Base-by-base conservation (phyloP, 2,888 invertebrate genomes). In the Metacarcinus magister region DNA sequence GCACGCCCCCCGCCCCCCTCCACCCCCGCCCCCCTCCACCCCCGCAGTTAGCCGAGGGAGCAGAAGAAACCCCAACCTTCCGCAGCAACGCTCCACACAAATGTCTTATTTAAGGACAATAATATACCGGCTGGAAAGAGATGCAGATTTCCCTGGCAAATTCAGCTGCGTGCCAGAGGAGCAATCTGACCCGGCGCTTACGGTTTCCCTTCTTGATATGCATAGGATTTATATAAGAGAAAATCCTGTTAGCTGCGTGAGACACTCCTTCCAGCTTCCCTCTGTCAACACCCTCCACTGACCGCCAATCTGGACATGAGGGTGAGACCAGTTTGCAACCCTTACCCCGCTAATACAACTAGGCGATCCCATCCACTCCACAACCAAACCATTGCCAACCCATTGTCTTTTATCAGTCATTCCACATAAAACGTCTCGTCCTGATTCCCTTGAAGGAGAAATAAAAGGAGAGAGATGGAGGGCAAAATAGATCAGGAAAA, bases 151-250 rank as follows among this genome's bases (percentile, higher is more conserved):
- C 19, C 82, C 5, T 32, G 82, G 32, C 82, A 82, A 82, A 82
- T 82, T 82, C 19, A 8, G 1, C 10, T 7, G 32, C 10, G 32
- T 7, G 82, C 32, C 32, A 82, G 82, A 82, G 28, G 5, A 32
- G 5, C 2, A 82, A 23, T 28, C 82, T 82, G 32, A 82, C 32
- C 82, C 32, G 10, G 82, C 8, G 82, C 82, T 82, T 82, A 82
- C 82, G 82, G 28, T 82, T 82, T 32, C 10, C 75, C 82, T 82
- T 82, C 82, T 82, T 82, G 82, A 82, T 82, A 82, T 82, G 82
- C 82, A 82, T 82, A 82, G 32, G 82, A 82, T 82, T 82, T 82
- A 82, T 82, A 82, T 32, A 32, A 82, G 82, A 82, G 82, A 32
- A 82, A 82, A 82, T 82, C 82, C 7, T 7, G 82, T 82, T 82